A percentile compares a stretch with the other conserved stretches of the same genome.
These are phyloP conservation scores for Musca vetustissima DNA, from an alignment of 1,140 invertebrate species.

Conservation along the genomic window DNA sequence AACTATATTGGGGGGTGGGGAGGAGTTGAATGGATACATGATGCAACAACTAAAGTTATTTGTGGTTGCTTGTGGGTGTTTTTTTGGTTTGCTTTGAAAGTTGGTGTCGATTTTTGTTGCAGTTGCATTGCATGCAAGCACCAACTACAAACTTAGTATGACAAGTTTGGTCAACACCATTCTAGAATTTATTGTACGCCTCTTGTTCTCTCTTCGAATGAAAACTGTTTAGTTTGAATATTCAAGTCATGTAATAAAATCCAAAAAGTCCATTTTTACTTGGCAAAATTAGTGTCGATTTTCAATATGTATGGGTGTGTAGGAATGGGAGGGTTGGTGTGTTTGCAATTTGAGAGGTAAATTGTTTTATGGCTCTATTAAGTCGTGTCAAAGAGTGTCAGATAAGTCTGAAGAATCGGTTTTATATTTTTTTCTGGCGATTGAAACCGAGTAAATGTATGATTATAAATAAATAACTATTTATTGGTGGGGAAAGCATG, in stretches of 20 bases:
- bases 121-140: background rate
- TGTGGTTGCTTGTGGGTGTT: background rate
- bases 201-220: no score
- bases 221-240: background rate
- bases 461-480: no score
- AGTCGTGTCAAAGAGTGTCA: no score
- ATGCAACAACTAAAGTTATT: slow-evolving; percentile 3
- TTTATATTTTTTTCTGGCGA: no score
- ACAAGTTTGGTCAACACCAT: background rate
- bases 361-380: no score
- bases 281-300: background rate
- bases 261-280: slow-evolving; percentile 22
- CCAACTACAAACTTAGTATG: background rate
- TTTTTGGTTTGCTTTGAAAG: background rate
- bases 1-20: background rate
- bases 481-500: no score
- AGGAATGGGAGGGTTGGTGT: no score
- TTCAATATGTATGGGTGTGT: background rate
- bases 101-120: background rate
- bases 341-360: background rate
- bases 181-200: no score
- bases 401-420: no score
- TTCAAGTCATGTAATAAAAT: slow-evolving; percentile 28
- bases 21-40: no score
- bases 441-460: no score